Evolutionary conservation across 2,888 invertebrate species (phyloP), one percentile per base, ranked within the genome.

Genomic region (Hylaea fasciaria): DNA sequence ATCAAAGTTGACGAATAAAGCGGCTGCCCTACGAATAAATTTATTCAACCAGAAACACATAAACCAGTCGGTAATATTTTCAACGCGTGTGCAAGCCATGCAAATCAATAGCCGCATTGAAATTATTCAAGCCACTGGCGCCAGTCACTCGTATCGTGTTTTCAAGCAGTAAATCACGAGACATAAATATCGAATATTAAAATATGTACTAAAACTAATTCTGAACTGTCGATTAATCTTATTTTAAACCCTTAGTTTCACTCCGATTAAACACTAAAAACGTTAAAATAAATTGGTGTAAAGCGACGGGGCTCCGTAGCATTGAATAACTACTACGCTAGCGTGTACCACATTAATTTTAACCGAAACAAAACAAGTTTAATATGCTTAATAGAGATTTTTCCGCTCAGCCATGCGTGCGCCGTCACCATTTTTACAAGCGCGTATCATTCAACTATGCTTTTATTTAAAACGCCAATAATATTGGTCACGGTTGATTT

Each of bases 221-320:
- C 37, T 39, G 4, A 60, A 50, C 35, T 22, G 44, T 51, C 58
- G 35, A 58, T 61, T 57, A 44, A 51, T 62, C 47, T 56, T 53
- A 37, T 43, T 39, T 29, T 37, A 13, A 50, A 41, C 50, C 51
- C 65, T 68, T 62, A 58, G 57, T 65, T 70, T 65, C 68, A 66
- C 66, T 74, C 55, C 71, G 71, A 77, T 73, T 76, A 77, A 77
- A 77, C 74, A 73, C 71, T 66, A 61, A 70, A 72, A 71, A 77
- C 68, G 74, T 78, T 76, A 74, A 78, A 80, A 78, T 81, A 81
- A 85, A 80, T 77, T 77, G 68, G 66, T 70, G 65, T 79, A 70
- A 76, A 77, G 55, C 77, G 67, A 70, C 76, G 75, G 78, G 69
- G 66, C 68, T 74, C 71, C 72, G 77, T 76, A 76, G 77, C 71